phyloP scores from a whole-genome alignment of 1,140 invertebrate species.

The Apolygus lucorum region DNA sequence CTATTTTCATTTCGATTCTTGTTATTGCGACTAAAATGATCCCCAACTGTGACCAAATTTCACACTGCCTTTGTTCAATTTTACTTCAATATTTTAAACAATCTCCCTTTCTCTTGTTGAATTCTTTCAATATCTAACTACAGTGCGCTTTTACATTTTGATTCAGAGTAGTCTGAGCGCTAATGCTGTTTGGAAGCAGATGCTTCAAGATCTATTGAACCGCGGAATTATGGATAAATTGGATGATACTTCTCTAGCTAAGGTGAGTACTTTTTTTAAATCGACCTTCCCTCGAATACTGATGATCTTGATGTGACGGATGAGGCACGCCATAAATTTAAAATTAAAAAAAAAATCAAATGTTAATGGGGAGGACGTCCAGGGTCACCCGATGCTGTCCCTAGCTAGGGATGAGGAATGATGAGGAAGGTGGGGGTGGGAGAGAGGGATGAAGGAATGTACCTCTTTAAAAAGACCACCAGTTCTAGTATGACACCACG shows the following conservation, averaged over 20 bases:
- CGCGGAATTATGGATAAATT: background rate
- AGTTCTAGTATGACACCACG: no score
- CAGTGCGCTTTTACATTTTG: background rate
- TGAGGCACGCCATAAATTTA: no score
- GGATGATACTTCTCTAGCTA: background rate
- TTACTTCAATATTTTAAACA: background rate
- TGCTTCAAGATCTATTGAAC: background rate
- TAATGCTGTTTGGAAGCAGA: background rate
- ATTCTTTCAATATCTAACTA: background rate
- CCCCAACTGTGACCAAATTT: background rate
- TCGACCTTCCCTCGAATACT: no score
- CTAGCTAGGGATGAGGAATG: no score
- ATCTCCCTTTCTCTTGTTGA: background rate
- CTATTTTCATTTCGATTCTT: no score
- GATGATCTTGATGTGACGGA: background rate
- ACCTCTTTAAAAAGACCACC: no score
- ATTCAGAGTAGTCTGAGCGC: background rate
- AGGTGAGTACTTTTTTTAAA: background rate
- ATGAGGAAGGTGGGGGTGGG: no score
- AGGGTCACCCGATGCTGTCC: no score
- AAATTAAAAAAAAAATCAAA: no score
- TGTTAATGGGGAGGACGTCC: no score
- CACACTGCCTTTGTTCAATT: background rate
- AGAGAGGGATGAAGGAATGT: no score
- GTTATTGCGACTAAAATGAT: background rate